These are phyloP conservation scores for Alligator sinensis DNA, from an alignment of 2,113 vertebrate genomes.

Conservation along the genomic window DNA sequence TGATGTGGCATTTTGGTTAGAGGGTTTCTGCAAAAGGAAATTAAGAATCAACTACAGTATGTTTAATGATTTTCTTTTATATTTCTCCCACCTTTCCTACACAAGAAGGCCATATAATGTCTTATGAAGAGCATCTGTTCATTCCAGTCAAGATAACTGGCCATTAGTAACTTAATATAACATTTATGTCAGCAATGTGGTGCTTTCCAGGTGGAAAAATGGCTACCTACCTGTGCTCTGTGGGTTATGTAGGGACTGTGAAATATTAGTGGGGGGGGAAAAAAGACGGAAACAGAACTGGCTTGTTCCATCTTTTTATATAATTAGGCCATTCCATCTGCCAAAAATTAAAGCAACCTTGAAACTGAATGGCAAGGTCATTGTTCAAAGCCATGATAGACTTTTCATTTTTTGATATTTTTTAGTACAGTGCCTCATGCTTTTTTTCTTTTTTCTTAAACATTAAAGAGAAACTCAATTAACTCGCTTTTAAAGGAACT, in stretches of 20 bases:
- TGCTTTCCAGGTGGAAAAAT: background rate
- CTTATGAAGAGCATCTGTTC: background rate
- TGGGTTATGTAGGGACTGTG: background rate
- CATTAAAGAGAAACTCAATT: no score
- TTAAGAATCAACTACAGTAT: background rate
- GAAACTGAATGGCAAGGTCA: background rate
- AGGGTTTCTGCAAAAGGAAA: conserved; percentile 29
- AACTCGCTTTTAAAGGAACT: background rate
- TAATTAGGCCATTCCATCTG: background rate
- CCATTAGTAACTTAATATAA: conserved; percentile 15
- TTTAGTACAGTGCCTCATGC: rapidly evolving
- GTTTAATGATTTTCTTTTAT: background rate
- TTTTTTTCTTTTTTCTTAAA: background rate
- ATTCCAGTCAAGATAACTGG: conserved; percentile 41
- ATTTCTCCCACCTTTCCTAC: background rate
- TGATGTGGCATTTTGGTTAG: background rate
- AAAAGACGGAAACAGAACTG: no score
- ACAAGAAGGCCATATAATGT: background rate
- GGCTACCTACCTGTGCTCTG: background rate
- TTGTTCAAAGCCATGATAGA: background rate
- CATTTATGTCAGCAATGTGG: background rate
- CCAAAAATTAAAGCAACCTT: background rate
- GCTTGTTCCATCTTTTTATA: background rate
- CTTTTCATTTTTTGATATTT: background rate
- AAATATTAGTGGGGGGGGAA: no score